Conservation (phyloP, 2,888 invertebrate species). For the Drosophila kanekoi region DNA sequence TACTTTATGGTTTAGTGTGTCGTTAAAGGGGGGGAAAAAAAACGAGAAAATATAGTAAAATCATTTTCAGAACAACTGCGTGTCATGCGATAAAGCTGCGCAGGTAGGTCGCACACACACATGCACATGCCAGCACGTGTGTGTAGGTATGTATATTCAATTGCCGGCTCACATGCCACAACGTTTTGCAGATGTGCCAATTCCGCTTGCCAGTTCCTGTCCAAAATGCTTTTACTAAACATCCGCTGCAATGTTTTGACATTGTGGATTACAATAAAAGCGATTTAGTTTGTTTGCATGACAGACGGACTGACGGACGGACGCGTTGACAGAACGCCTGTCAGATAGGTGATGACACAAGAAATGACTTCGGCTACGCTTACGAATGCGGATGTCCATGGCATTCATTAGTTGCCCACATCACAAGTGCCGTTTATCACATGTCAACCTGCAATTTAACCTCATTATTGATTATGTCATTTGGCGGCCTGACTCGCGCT, state of each 20-base stretch:
- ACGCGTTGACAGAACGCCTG: conserved; percentile 29
- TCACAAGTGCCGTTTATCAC: conserved; percentile 56
- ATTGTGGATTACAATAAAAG: conserved; percentile 76
- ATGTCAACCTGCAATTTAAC: conserved; percentile 67
- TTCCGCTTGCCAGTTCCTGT: conserved; percentile 2
- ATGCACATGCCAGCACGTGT: neutral
- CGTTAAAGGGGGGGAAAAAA: conserved; percentile 15
- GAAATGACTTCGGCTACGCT: neutral
- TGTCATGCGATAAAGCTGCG: conserved; percentile 69
- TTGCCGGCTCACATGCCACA: conserved; percentile 46
- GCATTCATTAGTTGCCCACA: conserved; percentile 69
- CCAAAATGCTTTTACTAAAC: conserved; percentile 50
- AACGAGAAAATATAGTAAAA: conserved; percentile 33
- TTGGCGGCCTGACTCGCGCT: conserved; percentile 18
- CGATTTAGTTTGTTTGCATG: conserved; percentile 70
- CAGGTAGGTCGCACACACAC: conserved; percentile 48
- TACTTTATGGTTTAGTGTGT: conserved; percentile 63
- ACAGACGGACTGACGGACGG: conserved; percentile 36
- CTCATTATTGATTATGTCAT: conserved; percentile 64
- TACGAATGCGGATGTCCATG: conserved; percentile 34
- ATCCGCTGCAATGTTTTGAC: conserved; percentile 72
- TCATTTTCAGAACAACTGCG: conserved; percentile 65
- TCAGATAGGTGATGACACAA: conserved; percentile 7
- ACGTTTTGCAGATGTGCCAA: conserved; percentile 24
- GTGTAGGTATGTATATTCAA: conserved; percentile 20